Conservation (phyloP, 2,113 vertebrate genomes). For the Aythya baeri region DNA sequence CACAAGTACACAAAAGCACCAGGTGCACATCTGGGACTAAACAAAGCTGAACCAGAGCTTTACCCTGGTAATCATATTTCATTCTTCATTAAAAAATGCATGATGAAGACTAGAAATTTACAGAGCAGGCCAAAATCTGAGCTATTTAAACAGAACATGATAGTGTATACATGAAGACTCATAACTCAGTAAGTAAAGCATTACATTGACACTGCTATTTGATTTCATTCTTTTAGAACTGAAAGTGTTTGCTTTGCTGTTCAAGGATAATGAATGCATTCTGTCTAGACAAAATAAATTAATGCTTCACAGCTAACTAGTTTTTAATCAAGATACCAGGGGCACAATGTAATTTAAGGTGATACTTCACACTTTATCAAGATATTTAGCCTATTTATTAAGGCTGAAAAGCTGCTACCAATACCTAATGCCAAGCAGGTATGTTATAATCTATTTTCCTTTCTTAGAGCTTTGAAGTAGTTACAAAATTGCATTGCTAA, state of each 20-base stretch:
- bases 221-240: conserved; percentile 28
- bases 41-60: conserved; percentile 68
- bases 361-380: conserved; percentile 19
- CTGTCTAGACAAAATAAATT: conserved; percentile 48
- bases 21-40: conserved; percentile 82
- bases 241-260: conserved; percentile 16
- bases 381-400: conserved; percentile 22
- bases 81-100: conserved; percentile 76
- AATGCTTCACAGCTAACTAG: conserved; percentile 22
- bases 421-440: neutral
- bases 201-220: neutral
- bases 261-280: conserved; percentile 21
- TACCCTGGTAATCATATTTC: conserved; percentile 70
- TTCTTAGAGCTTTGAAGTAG: neutral
- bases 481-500: neutral
- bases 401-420: conserved; percentile 1
- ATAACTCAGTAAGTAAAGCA: conserved; percentile 28
- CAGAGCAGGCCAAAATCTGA: conserved; percentile 54
- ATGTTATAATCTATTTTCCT: neutral
- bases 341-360: conserved; percentile 32
- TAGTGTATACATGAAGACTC: conserved; percentile 3
- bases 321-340: conserved; percentile 49
- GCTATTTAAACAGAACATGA: conserved; percentile 48
- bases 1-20: conserved; percentile 71
- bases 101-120: conserved; percentile 65